phyloP scores from a whole-genome alignment of 2,797 vertebrate genomes.

The Phataginus tetradactyla region DNA sequence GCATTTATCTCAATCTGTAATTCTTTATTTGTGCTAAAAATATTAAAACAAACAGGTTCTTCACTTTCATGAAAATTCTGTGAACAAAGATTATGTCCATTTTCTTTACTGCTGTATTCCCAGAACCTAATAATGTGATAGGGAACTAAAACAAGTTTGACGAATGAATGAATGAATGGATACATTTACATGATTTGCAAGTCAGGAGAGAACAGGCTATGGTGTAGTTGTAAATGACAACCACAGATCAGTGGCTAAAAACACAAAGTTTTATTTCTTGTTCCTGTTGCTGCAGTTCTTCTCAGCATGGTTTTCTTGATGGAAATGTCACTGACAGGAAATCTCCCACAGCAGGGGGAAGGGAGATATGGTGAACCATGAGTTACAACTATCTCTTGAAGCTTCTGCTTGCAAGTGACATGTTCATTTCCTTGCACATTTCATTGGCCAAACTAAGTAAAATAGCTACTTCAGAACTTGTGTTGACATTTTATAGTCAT shows the following conservation, averaged over 20 bases:
- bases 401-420: neutral
- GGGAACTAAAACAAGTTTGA: neutral
- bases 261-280: neutral
- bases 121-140: neutral
- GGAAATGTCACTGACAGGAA: neutral
- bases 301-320: neutral
- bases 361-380: neutral
- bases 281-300: neutral
- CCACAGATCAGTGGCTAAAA: too few species aligned
- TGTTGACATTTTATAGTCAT: neutral
- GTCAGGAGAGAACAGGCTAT: neutral
- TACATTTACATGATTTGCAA: neutral
- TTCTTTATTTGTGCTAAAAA: neutral
- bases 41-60: neutral
- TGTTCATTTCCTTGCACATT: neutral
- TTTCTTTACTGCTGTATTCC: neutral
- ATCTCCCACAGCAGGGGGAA: neutral
- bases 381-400: neutral
- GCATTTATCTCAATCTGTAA: neutral
- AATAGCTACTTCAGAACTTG: neutral
- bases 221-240: neutral
- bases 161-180: neutral
- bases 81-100: neutral
- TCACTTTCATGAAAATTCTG: neutral
- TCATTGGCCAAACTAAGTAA: neutral